Percentiles rank a stretch among this genome's conserved stretches.
Conservation (phyloP, 2,888 invertebrate genomes). For the Aphidius colemani region DNA sequence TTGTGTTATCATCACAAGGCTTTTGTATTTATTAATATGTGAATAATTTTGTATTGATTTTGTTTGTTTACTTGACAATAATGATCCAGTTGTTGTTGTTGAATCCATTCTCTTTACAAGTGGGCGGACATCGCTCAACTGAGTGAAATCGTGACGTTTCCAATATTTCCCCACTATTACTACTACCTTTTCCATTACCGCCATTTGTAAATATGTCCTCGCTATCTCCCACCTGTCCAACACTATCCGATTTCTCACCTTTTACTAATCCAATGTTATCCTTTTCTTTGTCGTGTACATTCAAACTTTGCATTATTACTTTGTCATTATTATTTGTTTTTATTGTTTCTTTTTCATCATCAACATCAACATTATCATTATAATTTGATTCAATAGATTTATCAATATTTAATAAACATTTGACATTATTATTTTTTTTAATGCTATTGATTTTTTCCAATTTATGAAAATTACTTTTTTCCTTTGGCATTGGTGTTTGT, state of each 20-base stretch:
- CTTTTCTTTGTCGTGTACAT: background rate
- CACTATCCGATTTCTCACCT: constrained; percentile 38
- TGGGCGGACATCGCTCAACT: constrained; percentile 58
- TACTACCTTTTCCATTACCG: constrained; percentile 38
- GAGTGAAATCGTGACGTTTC: constrained; percentile 56
- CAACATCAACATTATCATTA: constrained; percentile 44
- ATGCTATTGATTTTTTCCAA: background rate
- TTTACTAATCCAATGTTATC: constrained; percentile 34
- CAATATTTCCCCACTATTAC: constrained; percentile 41
- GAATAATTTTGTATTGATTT: constrained; percentile 25
- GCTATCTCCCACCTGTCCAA: constrained; percentile 31
- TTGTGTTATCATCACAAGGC: constrained; percentile 89
- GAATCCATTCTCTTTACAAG: constrained; percentile 52
- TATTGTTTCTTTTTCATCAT: background rate
- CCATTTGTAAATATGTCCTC: constrained; percentile 31
- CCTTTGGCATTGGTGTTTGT: constrained; percentile 12
- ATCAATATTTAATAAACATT: too few relatives aligned
- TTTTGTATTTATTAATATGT: constrained; percentile 70
- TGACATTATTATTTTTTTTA: background rate
- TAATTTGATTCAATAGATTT: background rate
- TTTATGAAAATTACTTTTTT: constrained; percentile 14
- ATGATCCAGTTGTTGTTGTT: background rate
- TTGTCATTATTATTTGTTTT: constrained; percentile 1
- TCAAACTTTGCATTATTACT: background rate
- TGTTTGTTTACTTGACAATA: background rate